Conservation (phyloP, 35 echinoderm and acorn worm genomes). For the Nesometra sesokonis region DNA sequence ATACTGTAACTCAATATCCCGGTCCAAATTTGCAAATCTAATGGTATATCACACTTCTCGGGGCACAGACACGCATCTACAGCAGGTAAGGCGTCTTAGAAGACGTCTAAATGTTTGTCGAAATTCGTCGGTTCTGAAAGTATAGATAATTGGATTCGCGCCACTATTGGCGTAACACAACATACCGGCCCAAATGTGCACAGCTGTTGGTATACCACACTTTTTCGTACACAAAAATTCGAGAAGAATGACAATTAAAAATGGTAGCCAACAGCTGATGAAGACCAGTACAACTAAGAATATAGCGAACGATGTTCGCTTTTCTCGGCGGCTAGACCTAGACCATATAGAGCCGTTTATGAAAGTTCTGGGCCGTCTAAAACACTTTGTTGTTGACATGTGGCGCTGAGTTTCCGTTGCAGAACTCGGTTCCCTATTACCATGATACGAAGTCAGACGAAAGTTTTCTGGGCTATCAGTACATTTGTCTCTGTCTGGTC, state of each 20-base stretch:
- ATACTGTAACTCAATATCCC: too few relatives aligned
- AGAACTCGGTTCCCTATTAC: too few relatives aligned
- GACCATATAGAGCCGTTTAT: neutral
- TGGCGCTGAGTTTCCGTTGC: too few relatives aligned
- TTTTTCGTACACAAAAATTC: neutral
- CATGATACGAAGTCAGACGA: too few relatives aligned
- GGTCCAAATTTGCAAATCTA: too few relatives aligned
- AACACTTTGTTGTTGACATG: neutral
- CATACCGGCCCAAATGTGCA: neutral
- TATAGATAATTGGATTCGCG: neutral
- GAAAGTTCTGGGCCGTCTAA: neutral
- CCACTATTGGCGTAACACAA: neutral
- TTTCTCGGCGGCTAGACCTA: conserved; percentile 27
- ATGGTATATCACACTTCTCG: too few relatives aligned
- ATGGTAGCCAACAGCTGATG: conserved; percentile 24
- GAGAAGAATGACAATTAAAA: neutral
- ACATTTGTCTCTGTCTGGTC: too few relatives aligned
- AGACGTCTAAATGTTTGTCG: neutral
- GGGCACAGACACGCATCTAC: too few relatives aligned
- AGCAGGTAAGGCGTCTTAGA: neutral
- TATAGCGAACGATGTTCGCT: conserved; percentile 45
- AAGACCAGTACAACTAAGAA: conserved; percentile 64
- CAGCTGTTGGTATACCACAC: neutral
- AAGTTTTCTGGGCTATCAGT: too few relatives aligned
- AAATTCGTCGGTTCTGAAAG: neutral